Base-by-base conservation (phyloP, 35 echinoderm and acorn worm genomes). In the Heliocidaris tuberculata region DNA sequence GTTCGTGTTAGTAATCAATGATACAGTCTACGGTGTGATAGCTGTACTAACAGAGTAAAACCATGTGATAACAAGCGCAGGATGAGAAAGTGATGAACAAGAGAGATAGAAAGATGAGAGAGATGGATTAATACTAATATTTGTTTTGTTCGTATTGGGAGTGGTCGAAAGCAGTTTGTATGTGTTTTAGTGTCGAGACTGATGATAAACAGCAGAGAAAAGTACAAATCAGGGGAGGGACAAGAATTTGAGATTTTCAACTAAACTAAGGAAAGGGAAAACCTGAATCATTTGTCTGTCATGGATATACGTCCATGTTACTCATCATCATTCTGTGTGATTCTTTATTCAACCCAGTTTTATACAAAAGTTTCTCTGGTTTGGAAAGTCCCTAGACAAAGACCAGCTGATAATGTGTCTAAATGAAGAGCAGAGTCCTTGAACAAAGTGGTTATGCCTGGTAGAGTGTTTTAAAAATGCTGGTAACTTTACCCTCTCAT, bases 1-100 rank as follows among this genome's bases (percentile, higher is more conserved):
- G 48, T 47, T 21, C 91, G 91, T 93, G 91, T 59, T 59, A 93
- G 27, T 93, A 93, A 93, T 93, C 91, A 93, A 93, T 93, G 48
- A 49, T 52, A 48, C 50, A 42, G 91, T 93, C 48, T 35, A 31
- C 91, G 50, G 87, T 47, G 31, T 89, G 12, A 47, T 32, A 12
- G 87, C 87, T 89, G 47, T 89, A 48, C 15, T 89, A 32, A 32
- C 87, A 88, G 13, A 31, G 16, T 88, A 42, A 31, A 13, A 89
- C 87, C 16, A 32, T 89, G 31, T 86, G 52, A 56, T 56, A 56
- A 15, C 9, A 10, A 56, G 10, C 2, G 52, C 52, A 56, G 52
- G 52, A 56, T 56, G 52, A 15, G 52, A 10, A 56, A 56, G 10
- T 56, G 7, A 56, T 56, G 52, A 56, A 15, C 15, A 10, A 13